A percentile compares a stretch with the other conserved stretches of the same genome.
phyloP scores from a whole-genome alignment of 2,797 vertebrate species.

The Neosalanx taihuensis region DNA sequence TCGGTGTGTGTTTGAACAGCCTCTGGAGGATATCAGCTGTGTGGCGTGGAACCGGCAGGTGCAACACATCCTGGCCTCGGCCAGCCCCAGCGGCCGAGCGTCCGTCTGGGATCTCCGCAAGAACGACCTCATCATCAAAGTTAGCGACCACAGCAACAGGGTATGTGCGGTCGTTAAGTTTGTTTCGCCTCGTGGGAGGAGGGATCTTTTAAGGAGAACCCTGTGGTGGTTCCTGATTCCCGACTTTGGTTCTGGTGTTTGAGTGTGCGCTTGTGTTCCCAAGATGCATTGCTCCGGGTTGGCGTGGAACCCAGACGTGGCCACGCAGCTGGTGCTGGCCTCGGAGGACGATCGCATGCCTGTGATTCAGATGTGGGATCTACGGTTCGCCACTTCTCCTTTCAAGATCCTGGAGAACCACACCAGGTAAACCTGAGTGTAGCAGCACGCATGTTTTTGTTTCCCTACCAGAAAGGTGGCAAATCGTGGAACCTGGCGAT shows the following conservation, averaged over 20 bases:
- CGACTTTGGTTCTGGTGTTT: no score
- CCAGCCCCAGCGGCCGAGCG: constrained; percentile 88
- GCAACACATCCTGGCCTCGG: constrained; percentile 95
- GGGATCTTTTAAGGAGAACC: no score
- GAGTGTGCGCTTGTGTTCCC: no score
- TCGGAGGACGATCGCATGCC: constrained; percentile 96
- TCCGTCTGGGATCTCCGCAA: constrained; percentile 97
- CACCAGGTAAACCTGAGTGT: constrained; percentile 75
- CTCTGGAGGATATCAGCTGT: constrained; percentile 92
- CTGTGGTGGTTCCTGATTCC: no score
- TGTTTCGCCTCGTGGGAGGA: background rate
- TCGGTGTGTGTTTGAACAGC: constrained; percentile 63
- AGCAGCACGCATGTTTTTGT: background rate
- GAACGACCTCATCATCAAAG: constrained; percentile 98
- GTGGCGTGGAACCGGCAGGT: constrained; percentile 96
- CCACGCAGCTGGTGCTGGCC: constrained; percentile 92
- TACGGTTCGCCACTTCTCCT: constrained; percentile 95
- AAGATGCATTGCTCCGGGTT: constrained; percentile 98
- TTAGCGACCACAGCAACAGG: constrained; percentile 97
- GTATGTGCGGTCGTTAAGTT: constrained; percentile 63
- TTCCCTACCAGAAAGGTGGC: background rate
- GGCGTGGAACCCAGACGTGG: constrained; percentile 96
- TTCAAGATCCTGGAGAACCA: constrained; percentile 95
- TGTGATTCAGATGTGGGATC: constrained; percentile 98
- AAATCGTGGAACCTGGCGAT: background rate